phyloP scores from a whole-genome alignment of 2,888 invertebrate genomes.

The Neoscelio sp. region DNA sequence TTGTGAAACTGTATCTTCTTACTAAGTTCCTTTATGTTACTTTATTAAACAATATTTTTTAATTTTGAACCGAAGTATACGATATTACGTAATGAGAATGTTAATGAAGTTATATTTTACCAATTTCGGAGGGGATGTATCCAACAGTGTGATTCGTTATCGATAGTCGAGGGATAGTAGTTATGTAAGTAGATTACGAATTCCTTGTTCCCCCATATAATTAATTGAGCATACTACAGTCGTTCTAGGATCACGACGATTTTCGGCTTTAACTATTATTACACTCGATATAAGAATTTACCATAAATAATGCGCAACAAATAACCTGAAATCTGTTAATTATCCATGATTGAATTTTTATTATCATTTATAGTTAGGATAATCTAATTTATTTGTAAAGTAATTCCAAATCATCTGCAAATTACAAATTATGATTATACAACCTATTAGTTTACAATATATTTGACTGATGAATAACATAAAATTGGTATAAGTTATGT shows the following conservation, averaged over 20 bases:
- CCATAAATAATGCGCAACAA: neutral
- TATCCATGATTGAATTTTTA: neutral
- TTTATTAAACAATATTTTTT: too few species aligned
- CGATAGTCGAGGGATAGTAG: constrained; percentile 28
- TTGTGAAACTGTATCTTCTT: too few species aligned
- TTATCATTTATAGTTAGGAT: neutral
- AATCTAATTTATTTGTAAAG: neutral
- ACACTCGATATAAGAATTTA: neutral
- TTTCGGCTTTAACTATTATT: constrained; percentile 12
- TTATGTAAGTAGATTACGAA: constrained; percentile 41
- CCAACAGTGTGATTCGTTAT: constrained; percentile 34
- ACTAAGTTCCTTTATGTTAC: too few species aligned
- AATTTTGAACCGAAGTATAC: neutral
- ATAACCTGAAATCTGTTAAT: neutral
- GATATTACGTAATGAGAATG: constrained; percentile 18
- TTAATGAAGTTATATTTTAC: constrained; percentile 39
- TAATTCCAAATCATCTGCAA: too few species aligned
- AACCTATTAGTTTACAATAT: too few species aligned
- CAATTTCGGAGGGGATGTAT: constrained; percentile 30
- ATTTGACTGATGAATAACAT: too few species aligned
- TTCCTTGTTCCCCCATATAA: constrained; percentile 35
- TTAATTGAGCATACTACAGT: constrained; percentile 41
- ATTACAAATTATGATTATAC: too few species aligned
- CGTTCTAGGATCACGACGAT: constrained; percentile 4
- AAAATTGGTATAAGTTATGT: too few species aligned